A percentile compares a stretch with the other conserved stretches of the same genome.
These are phyloP conservation scores for Strigamia maritima DNA, from an alignment of 2,888 invertebrate genomes.

Conservation along the genomic window DNA sequence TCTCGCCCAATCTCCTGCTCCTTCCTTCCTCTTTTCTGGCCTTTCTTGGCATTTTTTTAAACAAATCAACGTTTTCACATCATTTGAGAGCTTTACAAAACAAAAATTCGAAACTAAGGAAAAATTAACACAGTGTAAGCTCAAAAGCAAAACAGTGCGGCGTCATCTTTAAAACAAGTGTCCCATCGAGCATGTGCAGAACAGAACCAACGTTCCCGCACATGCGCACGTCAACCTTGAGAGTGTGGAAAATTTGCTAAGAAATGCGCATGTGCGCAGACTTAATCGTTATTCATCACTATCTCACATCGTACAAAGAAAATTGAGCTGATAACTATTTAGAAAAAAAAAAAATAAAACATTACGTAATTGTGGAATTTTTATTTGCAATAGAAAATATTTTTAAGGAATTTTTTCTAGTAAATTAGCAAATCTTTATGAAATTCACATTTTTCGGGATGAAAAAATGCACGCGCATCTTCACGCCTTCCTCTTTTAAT, in stretches of 20 bases:
- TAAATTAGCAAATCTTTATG: neutral
- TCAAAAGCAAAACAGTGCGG: neutral
- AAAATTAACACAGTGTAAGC: neutral
- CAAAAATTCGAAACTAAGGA: neutral
- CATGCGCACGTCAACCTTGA: too few relatives aligned
- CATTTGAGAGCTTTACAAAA: neutral
- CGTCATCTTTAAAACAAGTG: neutral
- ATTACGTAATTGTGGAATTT: too few relatives aligned
- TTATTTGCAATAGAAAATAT: too few relatives aligned
- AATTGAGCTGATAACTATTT: too few relatives aligned
- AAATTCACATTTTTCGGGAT: neutral
- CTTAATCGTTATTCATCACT: too few relatives aligned
- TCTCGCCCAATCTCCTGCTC: neutral
- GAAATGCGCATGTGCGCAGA: too few relatives aligned
- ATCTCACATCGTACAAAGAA: too few relatives aligned
- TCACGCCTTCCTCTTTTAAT: constrained; percentile 4
- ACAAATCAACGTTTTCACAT: neutral
- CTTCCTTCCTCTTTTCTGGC: neutral
- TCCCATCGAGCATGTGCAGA: neutral
- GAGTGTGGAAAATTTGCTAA: too few relatives aligned
- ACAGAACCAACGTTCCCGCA: neutral
- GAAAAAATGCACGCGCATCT: neutral
- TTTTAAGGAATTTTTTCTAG: neutral
- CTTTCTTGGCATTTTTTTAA: neutral
- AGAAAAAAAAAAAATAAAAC: too few relatives aligned